phyloP scores from a whole-genome alignment of 2,797 vertebrate species.

The Triplophysa yarkandensis region DNA sequence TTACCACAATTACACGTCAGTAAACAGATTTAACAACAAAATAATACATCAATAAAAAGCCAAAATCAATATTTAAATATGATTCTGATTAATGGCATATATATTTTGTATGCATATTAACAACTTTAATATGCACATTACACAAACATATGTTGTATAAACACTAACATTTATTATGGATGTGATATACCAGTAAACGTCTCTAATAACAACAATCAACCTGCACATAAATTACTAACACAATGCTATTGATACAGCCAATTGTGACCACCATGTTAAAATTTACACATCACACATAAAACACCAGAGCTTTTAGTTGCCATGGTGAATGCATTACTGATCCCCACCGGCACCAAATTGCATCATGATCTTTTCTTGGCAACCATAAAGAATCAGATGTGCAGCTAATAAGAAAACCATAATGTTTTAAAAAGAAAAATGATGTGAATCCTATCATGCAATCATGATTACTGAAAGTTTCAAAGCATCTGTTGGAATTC shows the following conservation, averaged over 20 bases:
- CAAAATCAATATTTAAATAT: no score
- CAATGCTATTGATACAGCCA: background rate
- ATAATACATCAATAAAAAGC: no score
- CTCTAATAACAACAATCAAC: background rate
- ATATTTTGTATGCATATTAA: no score
- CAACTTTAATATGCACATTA: no score
- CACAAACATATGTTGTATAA: background rate
- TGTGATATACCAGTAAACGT: no score
- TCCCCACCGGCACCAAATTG: slow-evolving; percentile 14
- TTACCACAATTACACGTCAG: no score
- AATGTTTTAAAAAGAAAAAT: background rate
- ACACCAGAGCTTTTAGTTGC: slow-evolving; percentile 12
- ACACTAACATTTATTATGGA: no score
- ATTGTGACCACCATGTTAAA: slow-evolving; percentile 17
- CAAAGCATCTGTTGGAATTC: slow-evolving; percentile 45
- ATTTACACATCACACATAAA: slow-evolving; percentile 33
- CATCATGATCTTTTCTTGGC: slow-evolving; percentile 22
- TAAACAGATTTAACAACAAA: no score
- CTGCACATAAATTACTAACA: background rate
- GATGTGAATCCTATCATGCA: slow-evolving; percentile 9
- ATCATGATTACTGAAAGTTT: slow-evolving; percentile 32
- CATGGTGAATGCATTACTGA: slow-evolving; percentile 31
- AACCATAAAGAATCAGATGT: background rate
- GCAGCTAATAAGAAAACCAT: slow-evolving; percentile 5
- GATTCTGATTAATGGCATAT: no score